These are phyloP conservation scores for Megastigmus dorsalis DNA, from an alignment of 2,888 invertebrate genomes.

Conservation along the genomic window DNA sequence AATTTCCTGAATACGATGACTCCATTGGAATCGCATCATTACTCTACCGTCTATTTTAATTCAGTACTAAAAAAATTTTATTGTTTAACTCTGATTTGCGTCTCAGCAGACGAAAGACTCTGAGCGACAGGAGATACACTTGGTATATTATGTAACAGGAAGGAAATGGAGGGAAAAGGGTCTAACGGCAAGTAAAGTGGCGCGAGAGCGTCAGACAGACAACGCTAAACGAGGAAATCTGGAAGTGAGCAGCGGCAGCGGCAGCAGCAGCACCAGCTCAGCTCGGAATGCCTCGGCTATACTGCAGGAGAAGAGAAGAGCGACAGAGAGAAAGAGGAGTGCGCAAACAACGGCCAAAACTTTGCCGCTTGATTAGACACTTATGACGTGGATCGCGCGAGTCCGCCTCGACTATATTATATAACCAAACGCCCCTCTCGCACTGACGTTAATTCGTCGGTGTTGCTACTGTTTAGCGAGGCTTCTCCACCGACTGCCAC, in stretches of 20 bases:
- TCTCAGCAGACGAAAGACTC: too few species aligned
- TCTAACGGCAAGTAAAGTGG: too few species aligned
- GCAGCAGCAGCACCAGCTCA: too few species aligned
- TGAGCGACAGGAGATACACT: constrained; percentile 16
- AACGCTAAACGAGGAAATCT: constrained; percentile 5
- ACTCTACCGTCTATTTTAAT: too few species aligned
- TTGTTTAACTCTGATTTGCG: too few species aligned
- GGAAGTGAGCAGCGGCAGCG: constrained; percentile 5
- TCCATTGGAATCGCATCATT: too few species aligned
- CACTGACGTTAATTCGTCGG: constrained; percentile 13
- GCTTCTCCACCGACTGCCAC: not conserved
- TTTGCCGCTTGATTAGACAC: constrained; percentile 50
- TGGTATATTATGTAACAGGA: not conserved
- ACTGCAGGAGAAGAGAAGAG: not conserved
- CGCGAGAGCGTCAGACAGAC: not conserved
- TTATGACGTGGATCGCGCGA: constrained; percentile 44
- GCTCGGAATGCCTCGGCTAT: too few species aligned
- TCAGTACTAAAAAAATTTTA: too few species aligned
- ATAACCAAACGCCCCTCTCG: too few species aligned
- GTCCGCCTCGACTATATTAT: constrained; percentile 7
- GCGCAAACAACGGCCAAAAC: constrained; percentile 25
- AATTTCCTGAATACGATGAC: too few species aligned
- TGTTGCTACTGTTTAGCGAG: constrained; percentile 23
- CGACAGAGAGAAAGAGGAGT: not conserved
- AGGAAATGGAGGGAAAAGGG: too few species aligned